Base-by-base conservation (phyloP, 2,113 vertebrate genomes). In the Semnornis frantzii region DNA sequence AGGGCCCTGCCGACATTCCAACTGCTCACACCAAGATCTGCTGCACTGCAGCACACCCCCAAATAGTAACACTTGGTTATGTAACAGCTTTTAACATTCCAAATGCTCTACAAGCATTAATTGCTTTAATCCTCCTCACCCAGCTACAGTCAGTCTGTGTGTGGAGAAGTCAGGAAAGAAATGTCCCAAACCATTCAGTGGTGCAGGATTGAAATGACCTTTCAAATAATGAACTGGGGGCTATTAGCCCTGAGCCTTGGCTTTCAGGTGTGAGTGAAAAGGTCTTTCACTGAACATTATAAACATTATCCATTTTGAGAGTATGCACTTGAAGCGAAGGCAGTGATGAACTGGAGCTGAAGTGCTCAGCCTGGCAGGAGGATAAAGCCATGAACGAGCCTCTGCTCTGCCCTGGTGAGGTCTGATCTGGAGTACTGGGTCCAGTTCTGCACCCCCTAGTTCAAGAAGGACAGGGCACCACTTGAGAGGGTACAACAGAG, bases 41-140 rank as follows among this genome's bases (percentile, higher is more conserved):
- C 92, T 54, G 82, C 94, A 91, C 87, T 94, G 89, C 95, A 94
- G 93, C 89, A 95, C 69, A 77, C 79, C 82, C 92, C 79, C 87
- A 85, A 93, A 97, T 88, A 96, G 91, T 75, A 95, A 94, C 93
- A 90, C 85, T 87, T 12, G 4, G 58, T 94, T 95, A 94, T 13
- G 59, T 87, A 80, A 93, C 2, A 1, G 69, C 82, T 78, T 93
- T 90, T 80, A 92, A 63, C 87, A 92, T 91, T 89, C 85, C 33
- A 44, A 92, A 74, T 1, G 57, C 87, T 85, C 15, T 77, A 84
- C 79, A 44, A 71, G 87, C 37, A 52, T 59, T 68, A 91, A 92
- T 79, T 85, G 91, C 94, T 93, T 77, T 93, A 85, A 90, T 96
- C 88, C 48, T 87, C 92, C 31, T 66, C 85, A 80, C 42, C 46